A percentile compares a stretch with the other conserved stretches of the same genome.
Conservation (phyloP, 2,888 invertebrate genomes). For the Papilio gigon region DNA sequence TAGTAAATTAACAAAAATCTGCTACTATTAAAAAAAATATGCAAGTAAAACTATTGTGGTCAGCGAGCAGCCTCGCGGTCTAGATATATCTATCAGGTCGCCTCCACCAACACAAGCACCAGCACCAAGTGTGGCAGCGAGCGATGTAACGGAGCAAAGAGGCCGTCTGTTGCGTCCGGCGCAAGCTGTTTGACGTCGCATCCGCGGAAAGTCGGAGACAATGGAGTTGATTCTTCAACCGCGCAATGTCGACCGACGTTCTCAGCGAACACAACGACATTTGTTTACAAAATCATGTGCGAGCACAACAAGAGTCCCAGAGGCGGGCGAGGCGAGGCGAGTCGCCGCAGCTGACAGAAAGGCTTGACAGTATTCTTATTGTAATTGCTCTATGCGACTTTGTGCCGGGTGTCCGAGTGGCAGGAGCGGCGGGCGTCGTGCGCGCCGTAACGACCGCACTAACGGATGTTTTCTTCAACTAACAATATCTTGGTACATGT, state of each 20-base stretch:
- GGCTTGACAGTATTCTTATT: not conserved
- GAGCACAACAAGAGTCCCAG: not conserved
- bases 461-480: constrained; percentile 2
- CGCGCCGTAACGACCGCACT: not conserved
- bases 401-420: not conserved
- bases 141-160: no score
- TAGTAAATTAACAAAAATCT: no score
- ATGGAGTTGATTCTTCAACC: not conserved
- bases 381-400: not conserved
- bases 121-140: no score
- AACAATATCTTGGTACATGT: not conserved
- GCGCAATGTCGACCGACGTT: not conserved
- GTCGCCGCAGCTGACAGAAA: not conserved
- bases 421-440: no score
- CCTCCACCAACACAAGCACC: no score
- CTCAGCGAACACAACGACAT: not conserved
- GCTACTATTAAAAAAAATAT: no score
- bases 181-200: not conserved
- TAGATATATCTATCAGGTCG: no score
- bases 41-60: no score
- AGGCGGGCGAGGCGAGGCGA: not conserved
- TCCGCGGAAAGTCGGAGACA: constrained; percentile 5
- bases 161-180: no score
- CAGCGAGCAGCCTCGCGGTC: no score
- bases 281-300: not conserved